phyloP scores from a whole-genome alignment of 2,113 vertebrate species.

The Albula glossodonta region DNA sequence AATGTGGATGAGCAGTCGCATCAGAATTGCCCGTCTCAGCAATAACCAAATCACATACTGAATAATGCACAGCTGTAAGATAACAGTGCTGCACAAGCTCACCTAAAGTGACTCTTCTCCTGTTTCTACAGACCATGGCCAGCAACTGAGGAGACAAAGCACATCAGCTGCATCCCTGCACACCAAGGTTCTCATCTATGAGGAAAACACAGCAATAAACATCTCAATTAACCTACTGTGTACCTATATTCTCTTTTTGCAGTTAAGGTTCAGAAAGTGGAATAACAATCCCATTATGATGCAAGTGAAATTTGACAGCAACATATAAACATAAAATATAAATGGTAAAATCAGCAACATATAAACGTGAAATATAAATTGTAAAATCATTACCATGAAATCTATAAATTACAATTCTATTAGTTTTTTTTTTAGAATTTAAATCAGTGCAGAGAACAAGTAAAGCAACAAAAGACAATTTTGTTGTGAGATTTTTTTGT shows the following conservation, averaged over 20 bases:
- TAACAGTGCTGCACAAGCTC: background rate
- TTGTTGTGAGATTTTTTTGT: background rate
- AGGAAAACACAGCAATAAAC: background rate
- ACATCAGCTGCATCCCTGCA: background rate
- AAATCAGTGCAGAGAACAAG: background rate
- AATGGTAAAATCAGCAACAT: no score
- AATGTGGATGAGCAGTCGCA: background rate
- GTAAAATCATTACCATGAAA: no score
- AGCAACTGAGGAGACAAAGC: conserved; percentile 41
- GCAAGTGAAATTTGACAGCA: no score
- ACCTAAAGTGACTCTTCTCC: conserved; percentile 5
- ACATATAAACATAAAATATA: no score
- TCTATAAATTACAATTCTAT: no score
- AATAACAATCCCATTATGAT: no score
- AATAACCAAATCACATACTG: background rate
- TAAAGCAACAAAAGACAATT: background rate
- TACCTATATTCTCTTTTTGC: no score
- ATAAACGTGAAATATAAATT: no score
- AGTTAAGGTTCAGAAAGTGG: no score
- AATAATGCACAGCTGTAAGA: background rate
- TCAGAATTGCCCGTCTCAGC: background rate
- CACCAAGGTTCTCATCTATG: background rate
- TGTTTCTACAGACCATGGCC: conserved; percentile 55
- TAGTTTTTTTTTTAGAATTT: background rate
- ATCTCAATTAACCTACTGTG: background rate